A percentile compares a stretch with the other conserved stretches of the same genome.
These are phyloP conservation scores for Dasypolia templi DNA, from an alignment of 2,888 invertebrate species.

Conservation along the genomic window DNA sequence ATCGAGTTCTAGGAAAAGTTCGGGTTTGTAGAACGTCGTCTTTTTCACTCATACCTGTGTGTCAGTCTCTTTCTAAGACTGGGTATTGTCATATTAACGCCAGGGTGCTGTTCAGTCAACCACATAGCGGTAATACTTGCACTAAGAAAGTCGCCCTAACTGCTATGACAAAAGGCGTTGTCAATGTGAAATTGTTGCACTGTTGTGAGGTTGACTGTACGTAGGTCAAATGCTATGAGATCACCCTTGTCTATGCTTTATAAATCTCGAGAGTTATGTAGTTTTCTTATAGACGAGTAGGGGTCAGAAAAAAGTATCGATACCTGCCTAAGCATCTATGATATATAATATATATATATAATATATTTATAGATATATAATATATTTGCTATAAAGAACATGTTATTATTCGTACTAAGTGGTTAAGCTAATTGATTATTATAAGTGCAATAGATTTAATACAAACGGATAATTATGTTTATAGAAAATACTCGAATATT, in stretches of 20 bases:
- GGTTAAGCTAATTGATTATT: neutral
- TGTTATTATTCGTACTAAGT: neutral
- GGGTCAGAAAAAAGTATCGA: neutral
- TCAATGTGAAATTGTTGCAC: neutral
- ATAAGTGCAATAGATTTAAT: constrained; percentile 1
- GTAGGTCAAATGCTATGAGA: neutral
- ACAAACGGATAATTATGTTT: neutral
- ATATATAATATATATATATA: neutral
- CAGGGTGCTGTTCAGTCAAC: neutral
- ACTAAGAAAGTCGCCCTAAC: neutral
- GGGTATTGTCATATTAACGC: neutral
- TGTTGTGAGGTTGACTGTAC: neutral
- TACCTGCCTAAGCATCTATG: neutral
- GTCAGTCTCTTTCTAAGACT: neutral
- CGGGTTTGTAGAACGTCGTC: too few relatives aligned
- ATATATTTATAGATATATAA: neutral
- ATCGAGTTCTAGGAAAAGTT: neutral
- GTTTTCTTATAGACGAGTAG: neutral
- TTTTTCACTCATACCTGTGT: neutral
- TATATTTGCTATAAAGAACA: neutral
- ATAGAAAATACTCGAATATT: neutral
- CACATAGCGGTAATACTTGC: neutral
- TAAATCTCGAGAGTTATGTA: neutral
- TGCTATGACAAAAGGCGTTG: neutral
- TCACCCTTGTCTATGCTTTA: neutral